Evolutionary conservation across 2,888 invertebrate genomes (phyloP), one percentile per base, ranked within the genome.

Genomic region (Synanthedon vespiformis): DNA sequence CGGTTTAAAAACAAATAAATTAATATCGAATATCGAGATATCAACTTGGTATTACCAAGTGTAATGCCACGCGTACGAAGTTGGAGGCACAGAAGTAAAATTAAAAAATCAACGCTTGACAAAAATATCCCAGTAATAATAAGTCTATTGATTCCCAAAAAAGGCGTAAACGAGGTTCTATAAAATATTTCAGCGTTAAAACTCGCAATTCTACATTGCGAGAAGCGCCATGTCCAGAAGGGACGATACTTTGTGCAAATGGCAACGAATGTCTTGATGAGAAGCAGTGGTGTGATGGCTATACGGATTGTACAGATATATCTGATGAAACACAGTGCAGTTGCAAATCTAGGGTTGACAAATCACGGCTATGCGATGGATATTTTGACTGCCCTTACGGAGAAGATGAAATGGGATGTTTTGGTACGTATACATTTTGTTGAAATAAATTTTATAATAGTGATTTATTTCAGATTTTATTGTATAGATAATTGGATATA

Each of bases 331-430:
- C 83, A 0, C 80, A 82, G 11, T 96, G 96, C 64, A 88, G 90
- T 1, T 96, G 96, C 67, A 90, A 89, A 54, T 84, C 91, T n/a
- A 89, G 94, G 54, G 88, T 95, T 11, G 89, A 89, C 13, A 80
- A 82, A 49, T 80, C 89, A 3, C 89, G 93, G 58, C 72, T 92
- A 1, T 96, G 96, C 67, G 96, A 96, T 73, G 94, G 94, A 13
- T 94, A 93, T 65, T 90, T 91, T 50, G 95, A 95, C 67, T 95
- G 95, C 71, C 95, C 95, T 0, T 89, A 90, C 61, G 93, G 92
- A 16, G 94, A 94, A 80, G 95, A 95, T 65, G 95, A 95, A 81
- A 78, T 92, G 63, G 93, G 91, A 16, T 95, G 95, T 70, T 91
- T 90, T 67, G 94, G 94, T 93, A 81, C 80, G 34, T 34, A 34